phyloP scores from a whole-genome alignment of 2,113 vertebrate genomes.

The Gadus chalcogrammus region DNA sequence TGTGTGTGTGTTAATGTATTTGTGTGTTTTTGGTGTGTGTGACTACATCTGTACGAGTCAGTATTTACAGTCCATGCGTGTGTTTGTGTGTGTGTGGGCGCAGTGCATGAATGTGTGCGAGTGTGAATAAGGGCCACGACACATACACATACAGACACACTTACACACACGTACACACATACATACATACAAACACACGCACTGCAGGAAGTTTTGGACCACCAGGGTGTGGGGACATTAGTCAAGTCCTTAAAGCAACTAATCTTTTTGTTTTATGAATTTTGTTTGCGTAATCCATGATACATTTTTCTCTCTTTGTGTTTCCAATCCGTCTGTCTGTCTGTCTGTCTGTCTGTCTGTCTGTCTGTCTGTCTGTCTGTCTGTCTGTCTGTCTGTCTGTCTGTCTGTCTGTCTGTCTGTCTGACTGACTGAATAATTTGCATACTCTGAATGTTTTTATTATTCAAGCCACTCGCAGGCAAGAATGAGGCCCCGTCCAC shows the following conservation, averaged over 20 bases:
- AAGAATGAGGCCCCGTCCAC: too few species aligned
- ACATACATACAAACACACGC: constrained; percentile 10
- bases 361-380: background rate
- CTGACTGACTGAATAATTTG: background rate
- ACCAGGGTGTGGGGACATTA: constrained; percentile 49
- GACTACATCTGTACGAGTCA: background rate
- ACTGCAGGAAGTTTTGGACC: constrained; percentile 52
- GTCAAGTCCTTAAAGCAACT: constrained; percentile 29
- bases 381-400: background rate
- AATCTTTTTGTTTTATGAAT: background rate
- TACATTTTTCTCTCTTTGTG: background rate
- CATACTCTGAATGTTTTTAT: too few species aligned
- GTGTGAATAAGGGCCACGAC: constrained; percentile 12
- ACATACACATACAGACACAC: constrained; percentile 6
- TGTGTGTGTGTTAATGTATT: background rate
- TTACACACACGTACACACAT: constrained; percentile 3
- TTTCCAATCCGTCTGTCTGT: background rate
- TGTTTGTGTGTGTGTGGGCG: background rate
- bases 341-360: background rate
- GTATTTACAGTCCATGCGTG: too few species aligned
- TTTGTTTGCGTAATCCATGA: background rate
- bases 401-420: background rate
- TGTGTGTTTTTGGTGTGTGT: background rate
- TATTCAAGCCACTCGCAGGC: too few species aligned
- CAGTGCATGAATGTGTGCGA: background rate